These are phyloP conservation scores for Dascillus cervinus DNA, from an alignment of 2,888 invertebrate genomes.

Conservation along the genomic window DNA sequence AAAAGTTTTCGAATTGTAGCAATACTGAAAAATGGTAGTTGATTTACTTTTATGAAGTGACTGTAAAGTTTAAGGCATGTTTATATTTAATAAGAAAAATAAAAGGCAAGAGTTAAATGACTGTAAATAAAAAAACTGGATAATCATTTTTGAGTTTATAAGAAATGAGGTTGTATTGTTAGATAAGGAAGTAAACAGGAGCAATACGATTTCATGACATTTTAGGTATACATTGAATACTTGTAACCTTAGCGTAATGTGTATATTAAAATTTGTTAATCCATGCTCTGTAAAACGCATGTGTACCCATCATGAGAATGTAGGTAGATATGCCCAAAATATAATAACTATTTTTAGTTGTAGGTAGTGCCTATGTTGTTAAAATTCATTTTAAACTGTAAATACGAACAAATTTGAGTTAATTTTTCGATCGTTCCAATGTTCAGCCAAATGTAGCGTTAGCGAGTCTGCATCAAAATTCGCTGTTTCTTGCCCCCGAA, in stretches of 20 bases:
- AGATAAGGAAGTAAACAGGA: conserved; percentile 31
- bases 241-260: conserved; percentile 27
- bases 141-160: conserved; percentile 37
- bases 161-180: conserved; percentile 37
- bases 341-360: conserved; percentile 28
- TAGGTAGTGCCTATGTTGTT: conserved; percentile 35
- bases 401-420: too few species aligned
- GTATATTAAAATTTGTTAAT: conserved; percentile 34
- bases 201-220: conserved; percentile 35
- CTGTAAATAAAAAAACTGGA: conserved; percentile 35
- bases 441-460: too few species aligned
- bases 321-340: conserved; percentile 42
- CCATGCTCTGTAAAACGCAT: conserved; percentile 43
- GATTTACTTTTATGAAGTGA: conserved; percentile 17
- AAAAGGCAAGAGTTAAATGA: conserved; percentile 18
- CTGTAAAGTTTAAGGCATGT: conserved; percentile 17
- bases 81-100: too few species aligned
- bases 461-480: too few species aligned
- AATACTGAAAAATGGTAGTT: conserved; percentile 22
- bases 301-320: conserved; percentile 33
- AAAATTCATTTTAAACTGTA: too few species aligned
- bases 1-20: conserved; percentile 28
- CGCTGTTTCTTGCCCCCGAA: too few species aligned
- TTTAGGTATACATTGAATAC: conserved; percentile 28
- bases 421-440: too few species aligned